A percentile compares a stretch with the other conserved stretches of the same genome.
These are phyloP conservation scores for Maniola hyperantus DNA, from an alignment of 2,888 invertebrate genomes.

Conservation along the genomic window DNA sequence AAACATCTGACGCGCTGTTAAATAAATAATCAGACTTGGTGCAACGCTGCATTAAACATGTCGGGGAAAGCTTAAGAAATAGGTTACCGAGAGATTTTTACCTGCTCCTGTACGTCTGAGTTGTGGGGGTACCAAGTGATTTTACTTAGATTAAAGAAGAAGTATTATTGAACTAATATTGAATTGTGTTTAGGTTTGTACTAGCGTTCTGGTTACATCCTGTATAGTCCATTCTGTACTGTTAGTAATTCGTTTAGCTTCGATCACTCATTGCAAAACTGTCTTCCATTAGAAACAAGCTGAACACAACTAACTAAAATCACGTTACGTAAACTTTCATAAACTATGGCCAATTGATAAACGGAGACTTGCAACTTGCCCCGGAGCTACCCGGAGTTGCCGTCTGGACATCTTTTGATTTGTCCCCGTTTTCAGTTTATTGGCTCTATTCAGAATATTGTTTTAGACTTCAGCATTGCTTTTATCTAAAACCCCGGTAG, in stretches of 20 bases:
- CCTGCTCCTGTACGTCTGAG: neutral
- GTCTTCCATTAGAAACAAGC: slow-evolving; percentile 12
- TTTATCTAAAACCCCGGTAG: neutral
- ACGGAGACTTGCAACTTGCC: slow-evolving; percentile 27
- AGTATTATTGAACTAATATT: no score
- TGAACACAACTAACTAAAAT: slow-evolving; percentile 8
- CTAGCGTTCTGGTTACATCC: no score
- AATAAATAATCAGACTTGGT: slow-evolving; percentile 60
- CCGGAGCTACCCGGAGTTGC: neutral
- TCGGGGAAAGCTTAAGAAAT: slow-evolving; percentile 25
- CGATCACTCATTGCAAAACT: slow-evolving; percentile 1
- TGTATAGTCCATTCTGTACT: no score
- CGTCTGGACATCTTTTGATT: slow-evolving; percentile 1
- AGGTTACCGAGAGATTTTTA: slow-evolving; percentile 19
- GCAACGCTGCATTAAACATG: slow-evolving; percentile 43
- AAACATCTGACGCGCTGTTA: slow-evolving; percentile 51
- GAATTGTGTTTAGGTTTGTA: no score
- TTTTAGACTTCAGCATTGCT: neutral
- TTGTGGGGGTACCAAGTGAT: neutral
- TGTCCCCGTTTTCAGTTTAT: neutral
- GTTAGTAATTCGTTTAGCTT: neutral
- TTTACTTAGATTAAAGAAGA: no score
- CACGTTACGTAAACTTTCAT: slow-evolving; percentile 27
- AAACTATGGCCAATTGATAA: slow-evolving; percentile 34
- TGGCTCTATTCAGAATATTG: neutral